Percentiles rank a stretch among this genome's conserved stretches.
Evolutionary conservation across 23 tunicate species (phyloP).

Genomic region (Oikopleura dioica): DNA sequence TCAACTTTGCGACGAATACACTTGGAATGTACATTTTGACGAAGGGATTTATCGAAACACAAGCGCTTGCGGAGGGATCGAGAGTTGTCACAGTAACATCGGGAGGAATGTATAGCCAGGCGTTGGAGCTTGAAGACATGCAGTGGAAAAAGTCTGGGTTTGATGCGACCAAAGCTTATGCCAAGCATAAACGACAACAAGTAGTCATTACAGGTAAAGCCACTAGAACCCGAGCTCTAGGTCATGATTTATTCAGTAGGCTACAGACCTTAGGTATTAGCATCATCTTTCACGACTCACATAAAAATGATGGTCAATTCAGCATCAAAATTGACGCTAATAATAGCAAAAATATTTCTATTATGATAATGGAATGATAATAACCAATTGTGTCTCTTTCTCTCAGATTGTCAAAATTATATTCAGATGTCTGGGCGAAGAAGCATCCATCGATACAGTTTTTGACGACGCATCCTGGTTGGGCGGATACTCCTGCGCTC

Average conservation of each 20-base stretch:
- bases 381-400: too few species aligned
- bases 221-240: too few species aligned
- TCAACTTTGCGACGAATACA: slow-evolving; percentile 88
- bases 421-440: slow-evolving; percentile 68
- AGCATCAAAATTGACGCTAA: too few species aligned
- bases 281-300: too few species aligned
- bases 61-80: slow-evolving; percentile 22
- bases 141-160: slow-evolving; percentile 24
- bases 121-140: slow-evolving; percentile 28
- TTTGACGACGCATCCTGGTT: slow-evolving; percentile 77
- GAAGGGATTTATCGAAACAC: slow-evolving; percentile 27
- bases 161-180: slow-evolving; percentile 51
- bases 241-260: too few species aligned
- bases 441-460: slow-evolving; percentile 29
- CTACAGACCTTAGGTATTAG: too few species aligned
- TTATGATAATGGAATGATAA: too few species aligned
- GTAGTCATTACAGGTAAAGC: slow-evolving; percentile 13
- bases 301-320: too few species aligned
- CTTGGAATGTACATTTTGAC: slow-evolving; percentile 72
- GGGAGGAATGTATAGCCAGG: slow-evolving; percentile 80
- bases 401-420: too few species aligned
- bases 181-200: slow-evolving; percentile 82
- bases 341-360: too few species aligned
- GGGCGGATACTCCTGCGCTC: slow-evolving; percentile 99
- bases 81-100: slow-evolving; percentile 74